A percentile compares a stretch with the other conserved stretches of the same genome.
These are phyloP conservation scores for Parapsyche elsis DNA, from an alignment of 1,140 invertebrate species.

Conservation along the genomic window DNA sequence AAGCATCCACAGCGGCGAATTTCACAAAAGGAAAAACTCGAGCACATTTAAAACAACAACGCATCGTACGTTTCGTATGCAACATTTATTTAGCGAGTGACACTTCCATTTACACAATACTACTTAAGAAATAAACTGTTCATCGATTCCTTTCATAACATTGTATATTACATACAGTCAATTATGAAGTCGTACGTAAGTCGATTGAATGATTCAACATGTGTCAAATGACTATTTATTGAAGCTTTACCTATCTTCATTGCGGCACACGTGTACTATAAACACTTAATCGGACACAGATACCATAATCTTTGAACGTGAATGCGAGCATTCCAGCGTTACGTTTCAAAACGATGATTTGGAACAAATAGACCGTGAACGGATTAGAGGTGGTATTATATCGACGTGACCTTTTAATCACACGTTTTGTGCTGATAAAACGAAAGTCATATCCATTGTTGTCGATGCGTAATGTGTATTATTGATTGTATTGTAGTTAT, in stretches of 20 bases:
- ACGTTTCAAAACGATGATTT: conserved; percentile 27
- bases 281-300: conserved; percentile 17
- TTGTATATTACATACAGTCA: too few species aligned
- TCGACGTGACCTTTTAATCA: conserved; percentile 20
- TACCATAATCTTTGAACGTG: conserved; percentile 14
- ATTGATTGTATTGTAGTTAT: not conserved
- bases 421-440: not conserved
- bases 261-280: not conserved
- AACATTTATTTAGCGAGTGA: too few species aligned
- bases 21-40: too few species aligned
- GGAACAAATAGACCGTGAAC: conserved; percentile 27
- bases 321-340: conserved; percentile 13
- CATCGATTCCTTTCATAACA: too few species aligned
- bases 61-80: too few species aligned
- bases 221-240: not conserved
- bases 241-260: conserved; percentile 1
- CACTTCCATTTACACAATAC: too few species aligned
- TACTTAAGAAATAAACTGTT: too few species aligned
- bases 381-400: conserved; percentile 8
- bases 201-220: not conserved
- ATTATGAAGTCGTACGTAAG: too few species aligned
- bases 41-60: too few species aligned
- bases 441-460: not conserved
- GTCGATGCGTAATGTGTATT: not conserved
- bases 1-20: too few species aligned